Percentiles rank a stretch among this genome's conserved stretches.
Evolutionary conservation across 2,113 vertebrate species (phyloP).

Genomic region (Brachypteracias leptosomus): DNA sequence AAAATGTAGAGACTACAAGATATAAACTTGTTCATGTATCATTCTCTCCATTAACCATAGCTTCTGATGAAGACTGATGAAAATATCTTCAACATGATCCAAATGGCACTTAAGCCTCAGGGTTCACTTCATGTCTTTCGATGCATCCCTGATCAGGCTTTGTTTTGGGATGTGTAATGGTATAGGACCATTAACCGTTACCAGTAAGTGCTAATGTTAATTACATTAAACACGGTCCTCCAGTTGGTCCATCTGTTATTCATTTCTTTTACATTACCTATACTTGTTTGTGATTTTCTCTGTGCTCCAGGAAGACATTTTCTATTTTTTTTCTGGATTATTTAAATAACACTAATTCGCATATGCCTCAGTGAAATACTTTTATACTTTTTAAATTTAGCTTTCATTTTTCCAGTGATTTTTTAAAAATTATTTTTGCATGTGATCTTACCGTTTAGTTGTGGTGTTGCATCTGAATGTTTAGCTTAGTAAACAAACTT

Average conservation of each 20-base stretch:
- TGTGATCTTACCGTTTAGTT: neutral
- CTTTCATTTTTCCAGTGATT: neutral
- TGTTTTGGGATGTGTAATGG: conserved; percentile 20
- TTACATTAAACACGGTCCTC: conserved; percentile 50
- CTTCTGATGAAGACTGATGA: neutral
- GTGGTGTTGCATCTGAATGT: neutral
- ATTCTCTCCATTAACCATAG: neutral
- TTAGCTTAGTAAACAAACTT: neutral
- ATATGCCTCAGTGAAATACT: neutral
- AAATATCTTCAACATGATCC: neutral
- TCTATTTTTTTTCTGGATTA: neutral
- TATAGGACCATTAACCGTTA: conserved; percentile 30
- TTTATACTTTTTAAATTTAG: neutral
- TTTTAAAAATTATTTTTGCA: neutral
- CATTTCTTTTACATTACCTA: neutral
- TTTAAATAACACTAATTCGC: neutral
- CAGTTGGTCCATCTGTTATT: conserved; percentile 40
- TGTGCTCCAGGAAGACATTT: neutral
- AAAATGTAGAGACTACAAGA: neutral
- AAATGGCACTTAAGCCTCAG: neutral
- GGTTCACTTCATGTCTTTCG: conserved; percentile 10
- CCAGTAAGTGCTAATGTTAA: conserved; percentile 45
- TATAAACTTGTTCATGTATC: neutral
- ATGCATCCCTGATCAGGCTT: conserved; percentile 15
- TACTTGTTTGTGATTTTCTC: neutral